phyloP scores from a whole-genome alignment of 23 tunicate species.

The Trididemnum nubilum region DNA sequence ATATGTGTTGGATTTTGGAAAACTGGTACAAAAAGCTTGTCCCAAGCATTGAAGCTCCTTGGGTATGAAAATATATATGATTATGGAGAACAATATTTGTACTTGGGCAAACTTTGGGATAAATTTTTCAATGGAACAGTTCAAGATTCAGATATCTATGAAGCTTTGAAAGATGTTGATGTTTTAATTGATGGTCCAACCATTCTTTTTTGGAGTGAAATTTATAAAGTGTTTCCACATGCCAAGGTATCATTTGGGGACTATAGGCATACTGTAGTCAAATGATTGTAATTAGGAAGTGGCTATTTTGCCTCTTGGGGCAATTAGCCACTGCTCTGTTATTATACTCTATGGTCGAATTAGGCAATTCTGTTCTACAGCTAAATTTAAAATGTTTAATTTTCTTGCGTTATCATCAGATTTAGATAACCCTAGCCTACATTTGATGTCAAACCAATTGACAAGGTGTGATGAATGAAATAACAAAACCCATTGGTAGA shows the following conservation, averaged over 20 bases:
- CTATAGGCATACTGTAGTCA: neutral
- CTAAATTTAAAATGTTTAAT: no score
- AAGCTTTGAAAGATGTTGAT: slow-evolving; percentile 76
- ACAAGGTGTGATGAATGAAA: no score
- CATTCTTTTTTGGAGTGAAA: slow-evolving; percentile 85
- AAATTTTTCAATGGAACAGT: slow-evolving; percentile 81
- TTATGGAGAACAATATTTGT: slow-evolving; percentile 71
- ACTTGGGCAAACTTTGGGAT: slow-evolving; percentile 39
- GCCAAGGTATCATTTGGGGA: slow-evolving; percentile 46
- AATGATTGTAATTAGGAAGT: neutral
- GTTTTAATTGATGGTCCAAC: slow-evolving; percentile 83
- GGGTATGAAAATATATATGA: slow-evolving; percentile 79
- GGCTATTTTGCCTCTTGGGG: no score
- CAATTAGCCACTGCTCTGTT: no score
- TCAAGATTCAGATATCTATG: slow-evolving; percentile 65
- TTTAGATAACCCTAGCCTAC: no score
- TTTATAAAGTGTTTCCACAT: slow-evolving; percentile 65
- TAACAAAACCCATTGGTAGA: no score
- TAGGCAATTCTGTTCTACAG: no score
- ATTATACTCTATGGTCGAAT: no score
- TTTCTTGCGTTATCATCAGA: no score
- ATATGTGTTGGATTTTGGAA: slow-evolving; percentile 90
- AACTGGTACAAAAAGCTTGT: slow-evolving; percentile 87
- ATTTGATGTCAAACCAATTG: no score
- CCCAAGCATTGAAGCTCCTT: slow-evolving; percentile 45